Evolutionary conservation across 2,797 vertebrate genomes (phyloP), one percentile per base, ranked within the genome.

Genomic region (Spea hammondii): DNA sequence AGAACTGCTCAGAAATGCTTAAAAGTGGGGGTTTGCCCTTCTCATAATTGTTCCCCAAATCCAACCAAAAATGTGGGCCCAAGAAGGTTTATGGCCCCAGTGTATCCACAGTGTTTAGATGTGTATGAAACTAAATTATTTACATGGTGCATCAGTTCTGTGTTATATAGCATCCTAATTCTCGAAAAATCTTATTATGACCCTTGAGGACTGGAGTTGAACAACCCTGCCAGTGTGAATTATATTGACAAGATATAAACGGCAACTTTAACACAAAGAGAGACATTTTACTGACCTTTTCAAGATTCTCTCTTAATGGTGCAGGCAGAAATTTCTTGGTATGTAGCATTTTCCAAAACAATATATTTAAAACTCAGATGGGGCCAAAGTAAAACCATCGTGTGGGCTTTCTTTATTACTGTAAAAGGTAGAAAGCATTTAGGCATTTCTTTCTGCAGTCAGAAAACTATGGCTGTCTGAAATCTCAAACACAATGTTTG

Each of bases 201-300:
- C 32, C 32, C 32, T 32, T 32, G 32, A 32, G 32, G 32, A 32
- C 32, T 32, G 32, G 32, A 32, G 32, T 32, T 32, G 32, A 32
- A 32, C 32, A 32, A 32, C 32, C 32, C 32, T 32, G 32, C 32
- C 32, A 32, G 32, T 32, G 32, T 32, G 32, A 32, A 32, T 32
- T 32, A 32, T 75, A 70, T 76, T 86, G 86, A 85, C 84, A 83
- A 82, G 80, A 84, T 85, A 82, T 70, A 76, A 83, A 76, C 76
- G 73, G 77, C 78, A 81, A 78, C 81, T 79, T 79, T 77, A 76
- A 70, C 85, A 55, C 67, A 76, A 83, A 84, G 85, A 88, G 88
- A 89, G 89, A 78, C 78, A 1, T 83, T 80, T 79, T 32, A 79
- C 83, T 79, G 32, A 69, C 71, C 12, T 87, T 83, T 77, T 72